Percentiles rank a stretch among this genome's conserved stretches.
Evolutionary conservation across 1,140 invertebrate genomes (phyloP).

Genomic region (Holotrichia oblita): DNA sequence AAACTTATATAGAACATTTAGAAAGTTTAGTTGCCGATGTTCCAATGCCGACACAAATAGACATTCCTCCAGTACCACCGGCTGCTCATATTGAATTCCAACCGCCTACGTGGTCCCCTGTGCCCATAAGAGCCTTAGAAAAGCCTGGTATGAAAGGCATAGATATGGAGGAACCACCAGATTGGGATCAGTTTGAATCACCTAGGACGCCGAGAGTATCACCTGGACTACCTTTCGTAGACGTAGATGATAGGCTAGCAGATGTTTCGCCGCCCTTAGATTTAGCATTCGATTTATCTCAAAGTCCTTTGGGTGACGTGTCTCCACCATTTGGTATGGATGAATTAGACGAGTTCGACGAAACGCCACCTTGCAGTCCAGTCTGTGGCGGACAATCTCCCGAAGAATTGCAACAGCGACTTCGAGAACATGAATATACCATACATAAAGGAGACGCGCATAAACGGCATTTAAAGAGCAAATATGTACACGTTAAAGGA

Average conservation of each 20-base stretch:
- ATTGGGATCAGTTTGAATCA: slow-evolving; percentile 28
- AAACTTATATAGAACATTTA: slow-evolving; percentile 12
- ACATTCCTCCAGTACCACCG: not conserved
- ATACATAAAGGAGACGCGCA: not conserved
- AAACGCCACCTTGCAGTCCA: not conserved
- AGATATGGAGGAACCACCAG: slow-evolving; percentile 24
- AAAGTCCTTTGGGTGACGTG: not conserved
- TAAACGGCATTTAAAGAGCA: slow-evolving; percentile 21
- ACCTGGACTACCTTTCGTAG: not conserved
- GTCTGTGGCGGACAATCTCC: not conserved
- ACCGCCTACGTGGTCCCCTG: slow-evolving; percentile 36
- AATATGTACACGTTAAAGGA: slow-evolving; percentile 16
- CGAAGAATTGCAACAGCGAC: not conserved
- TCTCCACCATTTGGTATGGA: slow-evolving; percentile 10
- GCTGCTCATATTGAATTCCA: not conserved
- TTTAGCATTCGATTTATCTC: not conserved
- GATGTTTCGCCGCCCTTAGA: slow-evolving; percentile 22
- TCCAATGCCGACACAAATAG: slow-evolving; percentile 13
- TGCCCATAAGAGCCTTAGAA: not conserved
- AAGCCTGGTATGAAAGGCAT: not conserved
- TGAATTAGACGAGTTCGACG: slow-evolving; percentile 8
- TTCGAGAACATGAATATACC: slow-evolving; percentile 27
- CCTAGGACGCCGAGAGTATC: slow-evolving; percentile 36
- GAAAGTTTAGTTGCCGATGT: slow-evolving; percentile 33
- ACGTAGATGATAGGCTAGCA: not conserved